A percentile compares a stretch with the other conserved stretches of the same genome.
Conservation (phyloP, 2,113 vertebrate species). For the Muscicapa adusta region DNA sequence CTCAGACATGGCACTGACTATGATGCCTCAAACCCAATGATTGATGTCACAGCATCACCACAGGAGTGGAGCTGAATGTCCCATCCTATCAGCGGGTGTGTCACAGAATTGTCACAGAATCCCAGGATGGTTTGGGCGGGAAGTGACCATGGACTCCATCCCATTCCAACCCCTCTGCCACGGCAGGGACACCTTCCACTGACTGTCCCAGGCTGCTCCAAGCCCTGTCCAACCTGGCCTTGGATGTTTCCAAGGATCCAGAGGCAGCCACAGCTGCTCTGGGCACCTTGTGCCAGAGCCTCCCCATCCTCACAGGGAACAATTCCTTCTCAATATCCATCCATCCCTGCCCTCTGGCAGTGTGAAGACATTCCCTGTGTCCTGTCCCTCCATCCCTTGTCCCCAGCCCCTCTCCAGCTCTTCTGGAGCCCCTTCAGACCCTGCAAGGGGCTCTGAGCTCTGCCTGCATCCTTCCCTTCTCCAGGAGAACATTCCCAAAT, state of each 20-base stretch:
- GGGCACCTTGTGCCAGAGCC: not conserved
- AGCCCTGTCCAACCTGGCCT: fast-evolving
- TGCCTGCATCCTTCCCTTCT: not conserved
- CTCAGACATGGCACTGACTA: not conserved
- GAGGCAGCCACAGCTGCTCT: too few species aligned
- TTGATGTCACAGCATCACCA: not conserved
- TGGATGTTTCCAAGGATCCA: too few species aligned
- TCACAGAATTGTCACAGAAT: not conserved
- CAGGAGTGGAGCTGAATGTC: fast-evolving
- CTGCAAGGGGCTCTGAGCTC: fast-evolving
- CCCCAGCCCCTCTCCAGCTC: not conserved
- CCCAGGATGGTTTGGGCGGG: not conserved
- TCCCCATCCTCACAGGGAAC: fast-evolving
- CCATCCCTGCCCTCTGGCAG: fast-evolving
- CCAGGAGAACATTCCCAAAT: not conserved
- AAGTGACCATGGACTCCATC: not conserved
- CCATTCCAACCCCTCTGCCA: not conserved
- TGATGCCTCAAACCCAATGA: not conserved
- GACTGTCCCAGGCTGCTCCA: fast-evolving
- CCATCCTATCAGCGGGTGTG: fast-evolving
- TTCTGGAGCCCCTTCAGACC: not conserved
- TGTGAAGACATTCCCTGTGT: not conserved
- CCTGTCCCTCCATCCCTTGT: not conserved
- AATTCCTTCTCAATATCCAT: not conserved
- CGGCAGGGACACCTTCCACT: not conserved